Evolutionary conservation across 2,888 invertebrate genomes (phyloP).

Genomic region (Selenia dentaria): DNA sequence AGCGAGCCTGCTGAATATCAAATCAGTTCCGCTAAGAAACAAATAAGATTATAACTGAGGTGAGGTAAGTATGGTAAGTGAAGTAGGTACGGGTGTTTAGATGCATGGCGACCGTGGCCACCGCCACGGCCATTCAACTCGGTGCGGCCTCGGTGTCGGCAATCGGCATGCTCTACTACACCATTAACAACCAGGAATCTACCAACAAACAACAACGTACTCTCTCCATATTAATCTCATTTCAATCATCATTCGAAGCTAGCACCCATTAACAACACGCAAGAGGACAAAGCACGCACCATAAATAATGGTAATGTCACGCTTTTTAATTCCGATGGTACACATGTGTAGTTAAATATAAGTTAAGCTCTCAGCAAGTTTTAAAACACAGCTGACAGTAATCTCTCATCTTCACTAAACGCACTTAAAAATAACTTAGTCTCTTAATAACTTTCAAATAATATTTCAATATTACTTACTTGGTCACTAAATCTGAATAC

Average conservation of each 20-base stretch:
- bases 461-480: conserved; percentile 43
- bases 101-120: conserved; percentile 57
- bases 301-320: conserved; percentile 22
- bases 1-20: conserved; percentile 48
- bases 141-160: conserved; percentile 52
- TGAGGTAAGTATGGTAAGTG: conserved; percentile 59
- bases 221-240: conserved; percentile 27
- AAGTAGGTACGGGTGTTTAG: conserved; percentile 52
- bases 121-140: conserved; percentile 77
- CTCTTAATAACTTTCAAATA: not conserved
- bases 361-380: conserved; percentile 13
- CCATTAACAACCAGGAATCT: conserved; percentile 23
- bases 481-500: conserved; percentile 39
- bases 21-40: conserved; percentile 65
- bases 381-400: conserved; percentile 9
- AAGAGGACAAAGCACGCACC: conserved; percentile 16
- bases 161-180: conserved; percentile 42
- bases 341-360: conserved; percentile 18
- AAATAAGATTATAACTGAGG: conserved; percentile 75
- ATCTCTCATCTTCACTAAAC: conserved; percentile 7
- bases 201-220: conserved; percentile 18
- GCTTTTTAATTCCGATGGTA: conserved; percentile 15
- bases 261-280: conserved; percentile 30
- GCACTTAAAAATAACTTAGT: conserved; percentile 11
- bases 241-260: conserved; percentile 23